Percentiles rank a stretch among this genome's conserved stretches.
Conservation (phyloP, 2,113 vertebrate species). For the Bubo bubo region DNA sequence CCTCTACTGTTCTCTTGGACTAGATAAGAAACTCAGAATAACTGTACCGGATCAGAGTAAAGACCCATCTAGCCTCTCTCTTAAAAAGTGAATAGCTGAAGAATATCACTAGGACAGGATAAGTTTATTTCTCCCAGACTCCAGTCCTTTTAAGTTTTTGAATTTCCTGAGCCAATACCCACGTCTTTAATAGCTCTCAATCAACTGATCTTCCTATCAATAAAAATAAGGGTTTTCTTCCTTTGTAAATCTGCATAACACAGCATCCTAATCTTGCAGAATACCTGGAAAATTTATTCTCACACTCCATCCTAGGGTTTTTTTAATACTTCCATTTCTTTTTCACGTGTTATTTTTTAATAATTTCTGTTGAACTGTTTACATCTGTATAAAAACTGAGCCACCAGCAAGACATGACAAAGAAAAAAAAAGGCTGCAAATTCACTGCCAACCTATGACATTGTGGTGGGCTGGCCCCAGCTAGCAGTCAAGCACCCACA, state of each 20-base stretch:
- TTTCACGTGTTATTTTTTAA: not conserved
- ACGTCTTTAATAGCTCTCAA: not conserved
- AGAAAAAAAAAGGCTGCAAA: not conserved
- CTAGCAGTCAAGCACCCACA: not conserved
- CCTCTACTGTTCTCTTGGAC: not conserved
- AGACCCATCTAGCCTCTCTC: rapidly evolving
- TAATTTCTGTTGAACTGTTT: not conserved
- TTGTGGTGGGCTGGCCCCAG: not conserved
- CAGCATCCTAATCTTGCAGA: not conserved
- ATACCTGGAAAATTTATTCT: not conserved
- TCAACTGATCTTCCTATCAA: not conserved
- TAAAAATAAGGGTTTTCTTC: not conserved
- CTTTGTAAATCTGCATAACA: not conserved
- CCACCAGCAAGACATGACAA: not conserved
- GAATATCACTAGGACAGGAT: not conserved
- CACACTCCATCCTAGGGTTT: rapidly evolving
- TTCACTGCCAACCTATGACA: not conserved
- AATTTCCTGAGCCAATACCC: not conserved
- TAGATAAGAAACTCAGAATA: not conserved
- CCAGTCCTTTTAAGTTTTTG: not conserved
- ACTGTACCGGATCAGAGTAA: not conserved
- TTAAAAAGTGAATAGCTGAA: not conserved
- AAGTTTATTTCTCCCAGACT: not conserved
- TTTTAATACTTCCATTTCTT: not conserved
- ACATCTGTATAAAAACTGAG: not conserved